Evolutionary conservation across 1,140 invertebrate species (phyloP).

Genomic region (Drosophila simulans): DNA sequence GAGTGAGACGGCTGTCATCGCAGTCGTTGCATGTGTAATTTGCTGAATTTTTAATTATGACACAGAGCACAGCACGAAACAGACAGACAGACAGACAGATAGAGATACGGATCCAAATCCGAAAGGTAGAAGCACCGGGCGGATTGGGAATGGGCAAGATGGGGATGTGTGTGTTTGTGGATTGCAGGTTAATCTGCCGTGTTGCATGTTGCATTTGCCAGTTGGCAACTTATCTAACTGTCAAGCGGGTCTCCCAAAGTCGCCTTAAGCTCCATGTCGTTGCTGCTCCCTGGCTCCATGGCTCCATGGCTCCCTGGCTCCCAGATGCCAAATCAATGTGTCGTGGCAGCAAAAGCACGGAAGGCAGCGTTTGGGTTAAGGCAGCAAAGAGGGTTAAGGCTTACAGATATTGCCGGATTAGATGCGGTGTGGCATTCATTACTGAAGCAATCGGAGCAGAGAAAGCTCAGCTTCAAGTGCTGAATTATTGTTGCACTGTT

Average conservation of each 20-base stretch:
- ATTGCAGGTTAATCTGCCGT: conserved; percentile 48
- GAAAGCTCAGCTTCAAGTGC: conserved; percentile 12
- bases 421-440: conserved; percentile 18
- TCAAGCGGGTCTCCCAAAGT: conserved; percentile 36
- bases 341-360: not conserved
- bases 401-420: conserved; percentile 27
- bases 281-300: conserved; percentile 2
- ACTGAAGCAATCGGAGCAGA: not conserved
- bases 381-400: conserved; percentile 10
- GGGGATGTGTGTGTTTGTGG: conserved; percentile 4
- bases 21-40: conserved; percentile 70
- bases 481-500: not conserved
- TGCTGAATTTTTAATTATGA: conserved; percentile 76
- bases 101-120: conserved; percentile 36
- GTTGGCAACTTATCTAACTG: conserved; percentile 52
- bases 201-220: conserved; percentile 49
- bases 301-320: not conserved
- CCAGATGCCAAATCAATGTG: conserved; percentile 37
- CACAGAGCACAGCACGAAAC: conserved; percentile 49
- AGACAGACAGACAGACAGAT: conserved; percentile 1
- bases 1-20: conserved; percentile 29
- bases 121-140: conserved; percentile 4
- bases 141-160: not conserved
- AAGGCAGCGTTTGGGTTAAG: conserved; percentile 1
- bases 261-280: conserved; percentile 22